phyloP scores from a whole-genome alignment of 2,888 invertebrate species.

The Scelioninae gen. 1 region DNA sequence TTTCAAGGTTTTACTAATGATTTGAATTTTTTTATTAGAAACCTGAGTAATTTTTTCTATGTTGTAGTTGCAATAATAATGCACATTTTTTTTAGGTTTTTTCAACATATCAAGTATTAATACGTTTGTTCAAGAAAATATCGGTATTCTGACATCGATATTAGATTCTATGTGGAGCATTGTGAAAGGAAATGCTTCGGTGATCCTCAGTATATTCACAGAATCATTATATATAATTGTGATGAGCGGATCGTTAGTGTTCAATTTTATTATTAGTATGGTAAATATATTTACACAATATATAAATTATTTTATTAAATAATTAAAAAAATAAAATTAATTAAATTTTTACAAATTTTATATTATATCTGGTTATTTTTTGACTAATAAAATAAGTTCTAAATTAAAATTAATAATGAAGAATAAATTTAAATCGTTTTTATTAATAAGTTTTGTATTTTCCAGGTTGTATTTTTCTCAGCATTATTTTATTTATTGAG shows the following conservation, averaged over 20 bases:
- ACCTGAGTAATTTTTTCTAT: not conserved
- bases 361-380: constrained; percentile 72
- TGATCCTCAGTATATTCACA: constrained; percentile 93
- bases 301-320: too few relatives aligned
- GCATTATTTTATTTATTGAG: constrained; percentile 97
- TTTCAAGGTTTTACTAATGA: too few relatives aligned
- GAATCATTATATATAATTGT: constrained; percentile 94
- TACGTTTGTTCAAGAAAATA: constrained; percentile 94
- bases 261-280: constrained; percentile 93
- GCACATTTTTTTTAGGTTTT: constrained; percentile 23
- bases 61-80: not conserved
- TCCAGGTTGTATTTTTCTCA: constrained; percentile 99
- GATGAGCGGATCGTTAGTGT: constrained; percentile 94
- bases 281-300: constrained; percentile 85
- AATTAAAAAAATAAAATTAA: too few relatives aligned
- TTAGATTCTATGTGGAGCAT: constrained; percentile 95
- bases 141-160: constrained; percentile 94
- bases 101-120: constrained; percentile 86
- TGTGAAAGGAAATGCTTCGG: constrained; percentile 95
- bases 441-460: too few relatives aligned
- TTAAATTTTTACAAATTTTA: too few relatives aligned
- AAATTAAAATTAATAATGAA: too few relatives aligned
- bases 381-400: too few relatives aligned
- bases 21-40: too few relatives aligned
- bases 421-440: too few relatives aligned